Conservation (phyloP, 2,888 invertebrate genomes). For the Hyppa rectilinea region DNA sequence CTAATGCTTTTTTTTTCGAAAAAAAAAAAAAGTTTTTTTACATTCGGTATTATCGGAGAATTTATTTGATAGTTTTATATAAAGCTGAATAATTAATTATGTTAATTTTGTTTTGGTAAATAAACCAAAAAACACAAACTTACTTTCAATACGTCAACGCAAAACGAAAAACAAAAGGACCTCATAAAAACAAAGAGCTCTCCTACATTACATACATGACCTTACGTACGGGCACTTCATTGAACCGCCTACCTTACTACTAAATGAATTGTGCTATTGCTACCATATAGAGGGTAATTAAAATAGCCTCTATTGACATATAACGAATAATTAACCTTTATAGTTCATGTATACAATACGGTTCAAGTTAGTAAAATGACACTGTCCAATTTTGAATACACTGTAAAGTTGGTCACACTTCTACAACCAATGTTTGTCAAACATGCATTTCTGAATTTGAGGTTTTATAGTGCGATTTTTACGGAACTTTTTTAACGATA, state of each 20-base stretch:
- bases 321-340: constrained; percentile 52
- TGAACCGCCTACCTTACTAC: constrained; percentile 39
- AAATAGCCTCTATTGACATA: constrained; percentile 40
- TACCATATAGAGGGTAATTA: constrained; percentile 53
- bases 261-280: constrained; percentile 36
- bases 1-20: too few species aligned
- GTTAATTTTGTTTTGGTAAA: neutral
- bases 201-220: constrained; percentile 15
- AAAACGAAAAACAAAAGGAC: constrained; percentile 11
- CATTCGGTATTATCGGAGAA: too few species aligned
- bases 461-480: too few species aligned
- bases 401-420: constrained; percentile 11
- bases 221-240: constrained; percentile 18
- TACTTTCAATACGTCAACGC: neutral
- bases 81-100: too few species aligned
- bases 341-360: constrained; percentile 8
- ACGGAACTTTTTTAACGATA: too few species aligned
- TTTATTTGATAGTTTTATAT: too few species aligned
- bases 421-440: neutral
- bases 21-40: too few species aligned
- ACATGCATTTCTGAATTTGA: too few species aligned
- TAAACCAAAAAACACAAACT: neutral
- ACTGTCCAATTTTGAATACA: too few species aligned
- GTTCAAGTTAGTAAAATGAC: constrained; percentile 10
- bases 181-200: constrained; percentile 31